A percentile compares a stretch with the other conserved stretches of the same genome.
Evolutionary conservation across 2,888 invertebrate genomes (phyloP).

Genomic region (Coenonympha arcania): DNA sequence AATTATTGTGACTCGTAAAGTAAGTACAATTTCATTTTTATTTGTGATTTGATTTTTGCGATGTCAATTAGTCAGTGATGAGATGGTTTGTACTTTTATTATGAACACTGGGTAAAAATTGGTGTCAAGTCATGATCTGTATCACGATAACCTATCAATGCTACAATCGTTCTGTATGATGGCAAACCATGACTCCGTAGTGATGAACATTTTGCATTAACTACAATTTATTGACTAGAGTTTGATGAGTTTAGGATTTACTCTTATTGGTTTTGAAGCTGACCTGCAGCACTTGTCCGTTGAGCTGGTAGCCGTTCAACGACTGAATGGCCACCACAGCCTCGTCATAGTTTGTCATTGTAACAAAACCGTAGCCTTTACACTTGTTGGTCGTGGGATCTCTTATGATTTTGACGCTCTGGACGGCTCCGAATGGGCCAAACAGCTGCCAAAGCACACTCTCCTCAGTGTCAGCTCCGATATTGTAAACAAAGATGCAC

Average conservation of each 20-base stretch:
- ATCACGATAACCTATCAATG: slow-evolving; percentile 49
- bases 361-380: slow-evolving; percentile 98
- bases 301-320: slow-evolving; percentile 95
- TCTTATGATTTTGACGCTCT: slow-evolving; percentile 96
- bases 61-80: slow-evolving; percentile 30
- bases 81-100: slow-evolving; percentile 52
- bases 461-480: slow-evolving; percentile 93
- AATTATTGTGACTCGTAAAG: neutral
- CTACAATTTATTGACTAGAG: slow-evolving; percentile 75
- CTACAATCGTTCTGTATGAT: slow-evolving; percentile 45
- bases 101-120: slow-evolving; percentile 41
- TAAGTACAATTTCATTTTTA: neutral
- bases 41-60: slow-evolving; percentile 22
- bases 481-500: slow-evolving; percentile 95
- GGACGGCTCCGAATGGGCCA: slow-evolving; percentile 97
- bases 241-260: slow-evolving; percentile 75
- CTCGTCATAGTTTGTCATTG: slow-evolving; percentile 99
- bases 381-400: slow-evolving; percentile 97
- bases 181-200: slow-evolving; percentile 68
- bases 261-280: slow-evolving; percentile 96
- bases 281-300: slow-evolving; percentile 96
- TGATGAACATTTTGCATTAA: slow-evolving; percentile 73
- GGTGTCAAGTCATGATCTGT: slow-evolving; percentile 56
- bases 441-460: slow-evolving; percentile 95
- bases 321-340: slow-evolving; percentile 97